A percentile compares a stretch with the other conserved stretches of the same genome.
Evolutionary conservation across 2,797 vertebrate species (phyloP).

Genomic region (Morelia viridis): DNA sequence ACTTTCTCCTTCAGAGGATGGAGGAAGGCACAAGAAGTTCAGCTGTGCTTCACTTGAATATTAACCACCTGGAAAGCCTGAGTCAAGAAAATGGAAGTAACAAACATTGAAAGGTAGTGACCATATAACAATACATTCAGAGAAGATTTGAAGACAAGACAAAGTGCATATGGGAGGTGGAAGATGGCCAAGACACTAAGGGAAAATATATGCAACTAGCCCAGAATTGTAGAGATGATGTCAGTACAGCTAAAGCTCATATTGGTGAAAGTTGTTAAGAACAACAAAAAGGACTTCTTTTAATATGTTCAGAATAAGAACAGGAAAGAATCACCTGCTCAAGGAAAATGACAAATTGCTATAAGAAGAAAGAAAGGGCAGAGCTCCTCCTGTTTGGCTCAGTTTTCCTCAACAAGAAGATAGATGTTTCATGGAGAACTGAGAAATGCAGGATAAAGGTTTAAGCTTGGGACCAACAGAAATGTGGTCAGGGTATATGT

Average conservation of each 20-base stretch:
- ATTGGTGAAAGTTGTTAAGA: background rate
- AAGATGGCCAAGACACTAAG: background rate
- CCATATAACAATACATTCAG: background rate
- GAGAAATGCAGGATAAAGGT: background rate
- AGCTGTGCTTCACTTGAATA: background rate
- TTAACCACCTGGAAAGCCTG: background rate
- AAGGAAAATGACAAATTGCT: background rate
- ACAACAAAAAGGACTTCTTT: background rate
- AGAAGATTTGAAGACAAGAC: background rate
- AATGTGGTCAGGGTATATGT: background rate
- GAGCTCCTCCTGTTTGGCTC: background rate
- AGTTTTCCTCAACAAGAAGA: background rate
- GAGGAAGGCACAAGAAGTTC: background rate
- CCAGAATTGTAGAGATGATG: background rate
- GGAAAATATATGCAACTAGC: background rate
- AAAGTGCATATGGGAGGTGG: background rate
- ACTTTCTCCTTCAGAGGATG: background rate
- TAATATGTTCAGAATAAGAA: background rate
- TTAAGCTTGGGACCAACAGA: background rate
- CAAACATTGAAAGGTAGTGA: background rate
- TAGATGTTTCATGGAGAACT: background rate
- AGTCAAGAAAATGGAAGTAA: background rate
- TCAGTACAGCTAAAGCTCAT: background rate
- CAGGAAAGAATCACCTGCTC: background rate
- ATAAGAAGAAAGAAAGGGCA: background rate